Percentiles rank a stretch among this genome's conserved stretches.
Conservation (phyloP, 2,797 vertebrate species). For the Artibeus jamaicensis region DNA sequence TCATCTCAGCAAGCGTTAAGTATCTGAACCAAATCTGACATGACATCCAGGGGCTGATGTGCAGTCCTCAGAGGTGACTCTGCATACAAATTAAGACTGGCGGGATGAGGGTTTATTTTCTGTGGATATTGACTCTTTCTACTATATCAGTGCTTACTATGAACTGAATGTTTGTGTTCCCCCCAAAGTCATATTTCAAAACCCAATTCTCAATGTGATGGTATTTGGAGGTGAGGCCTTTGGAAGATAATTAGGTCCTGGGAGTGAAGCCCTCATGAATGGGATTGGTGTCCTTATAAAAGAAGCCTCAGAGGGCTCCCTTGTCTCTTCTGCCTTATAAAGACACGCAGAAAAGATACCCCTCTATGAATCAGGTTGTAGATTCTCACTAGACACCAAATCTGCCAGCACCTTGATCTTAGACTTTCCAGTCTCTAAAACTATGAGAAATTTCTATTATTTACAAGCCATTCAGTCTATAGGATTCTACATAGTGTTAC, state of each 20-base stretch:
- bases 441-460: not conserved
- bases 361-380: not conserved
- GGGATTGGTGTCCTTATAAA: not conserved
- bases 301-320: not conserved
- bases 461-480: not conserved
- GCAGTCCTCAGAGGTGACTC: not conserved
- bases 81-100: not conserved
- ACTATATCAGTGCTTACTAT: not conserved
- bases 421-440: not conserved
- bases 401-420: not conserved
- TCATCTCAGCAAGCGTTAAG: not conserved
- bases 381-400: not conserved
- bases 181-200: not conserved
- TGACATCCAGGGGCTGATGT: not conserved
- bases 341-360: not conserved
- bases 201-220: not conserved
- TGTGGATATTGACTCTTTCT: not conserved
- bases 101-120: not conserved
- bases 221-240: not conserved
- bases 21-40: not conserved
- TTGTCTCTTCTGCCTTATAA: not conserved
- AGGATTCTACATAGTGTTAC: not conserved
- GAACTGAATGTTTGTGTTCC: not conserved
- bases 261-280: not conserved
- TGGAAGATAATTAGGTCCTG: not conserved